Evolutionary conservation across 2,888 invertebrate species (phyloP).

Genomic region (Andrena flavipes): DNA sequence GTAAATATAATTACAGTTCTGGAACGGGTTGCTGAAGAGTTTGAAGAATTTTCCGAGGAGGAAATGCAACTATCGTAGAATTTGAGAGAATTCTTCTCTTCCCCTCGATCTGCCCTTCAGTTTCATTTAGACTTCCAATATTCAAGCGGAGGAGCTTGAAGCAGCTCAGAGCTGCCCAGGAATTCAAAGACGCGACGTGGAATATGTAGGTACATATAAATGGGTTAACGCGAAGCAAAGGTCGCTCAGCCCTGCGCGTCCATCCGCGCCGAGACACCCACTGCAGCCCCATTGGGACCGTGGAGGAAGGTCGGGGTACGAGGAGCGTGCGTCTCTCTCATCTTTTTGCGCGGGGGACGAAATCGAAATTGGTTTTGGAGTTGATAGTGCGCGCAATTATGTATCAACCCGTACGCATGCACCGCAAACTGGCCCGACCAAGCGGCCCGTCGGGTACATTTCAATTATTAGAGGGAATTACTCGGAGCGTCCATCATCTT

Average conservation of each 20-base stretch:
- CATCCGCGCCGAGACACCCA: not conserved
- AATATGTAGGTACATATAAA: not conserved
- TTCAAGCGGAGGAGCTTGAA: no score
- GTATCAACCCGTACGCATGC: constrained; percentile 70
- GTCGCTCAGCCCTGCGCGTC: not conserved
- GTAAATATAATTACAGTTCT: no score
- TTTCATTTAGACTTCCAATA: no score
- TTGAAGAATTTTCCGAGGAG: no score
- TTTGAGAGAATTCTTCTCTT: no score
- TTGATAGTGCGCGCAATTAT: constrained; percentile 72
- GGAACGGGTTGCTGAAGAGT: no score
- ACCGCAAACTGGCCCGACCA: constrained; percentile 73
- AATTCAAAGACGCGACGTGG: no score
- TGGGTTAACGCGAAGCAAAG: constrained; percentile 2
- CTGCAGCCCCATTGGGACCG: not conserved
- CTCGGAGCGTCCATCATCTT: constrained; percentile 84
- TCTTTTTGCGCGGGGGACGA: constrained; percentile 60
- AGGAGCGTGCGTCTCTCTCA: constrained; percentile 9
- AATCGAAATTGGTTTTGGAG: constrained; percentile 71
- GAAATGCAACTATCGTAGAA: no score
- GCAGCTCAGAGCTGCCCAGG: no score
- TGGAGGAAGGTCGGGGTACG: not conserved
- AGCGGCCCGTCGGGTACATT: constrained; percentile 82
- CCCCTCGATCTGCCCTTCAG: no score
- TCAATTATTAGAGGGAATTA: constrained; percentile 85